These are phyloP conservation scores for Belgica antarctica DNA, from an alignment of 2,888 invertebrate species.

Conservation along the genomic window DNA sequence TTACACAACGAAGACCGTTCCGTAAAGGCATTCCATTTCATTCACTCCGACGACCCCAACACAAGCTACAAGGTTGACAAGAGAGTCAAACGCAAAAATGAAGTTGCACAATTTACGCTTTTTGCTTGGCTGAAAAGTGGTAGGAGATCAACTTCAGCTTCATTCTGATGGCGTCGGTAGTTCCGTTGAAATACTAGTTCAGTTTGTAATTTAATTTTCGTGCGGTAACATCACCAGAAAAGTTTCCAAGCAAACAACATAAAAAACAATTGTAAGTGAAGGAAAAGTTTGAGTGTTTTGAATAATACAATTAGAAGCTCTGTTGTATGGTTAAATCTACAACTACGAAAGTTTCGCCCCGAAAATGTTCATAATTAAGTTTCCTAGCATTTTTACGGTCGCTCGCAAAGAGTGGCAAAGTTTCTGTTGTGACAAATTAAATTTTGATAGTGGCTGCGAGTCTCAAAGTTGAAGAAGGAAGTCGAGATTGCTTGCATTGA, in stretches of 20 bases:
- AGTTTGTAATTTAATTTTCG: conserved; percentile 42
- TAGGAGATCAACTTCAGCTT: conserved; percentile 27
- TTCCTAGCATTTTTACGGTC: no score
- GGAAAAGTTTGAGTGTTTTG: conserved; percentile 20
- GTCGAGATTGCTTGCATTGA: no score
- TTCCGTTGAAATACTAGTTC: conserved; percentile 10
- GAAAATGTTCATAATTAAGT: background rate
- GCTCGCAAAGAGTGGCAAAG: background rate
- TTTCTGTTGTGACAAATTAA: background rate
- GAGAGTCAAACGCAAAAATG: conserved; percentile 4
- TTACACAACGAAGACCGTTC: background rate
- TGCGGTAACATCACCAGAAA: conserved; percentile 35
- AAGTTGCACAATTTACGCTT: conserved; percentile 38
- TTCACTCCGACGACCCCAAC: conserved; percentile 23
- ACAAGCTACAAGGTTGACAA: conserved; percentile 5
- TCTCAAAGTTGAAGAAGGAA: no score
- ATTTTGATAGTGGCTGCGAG: background rate
- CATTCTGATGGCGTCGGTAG: conserved; percentile 28
- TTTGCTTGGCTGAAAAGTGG: conserved; percentile 31
- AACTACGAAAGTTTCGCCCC: background rate
- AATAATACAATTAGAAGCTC: background rate
- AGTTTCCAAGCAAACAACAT: background rate
- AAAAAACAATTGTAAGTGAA: conserved; percentile 39
- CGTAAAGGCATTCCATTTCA: background rate
- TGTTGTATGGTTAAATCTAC: background rate